phyloP scores from a whole-genome alignment of 2,113 vertebrate genomes.

The Dipodomys ordii region DNA sequence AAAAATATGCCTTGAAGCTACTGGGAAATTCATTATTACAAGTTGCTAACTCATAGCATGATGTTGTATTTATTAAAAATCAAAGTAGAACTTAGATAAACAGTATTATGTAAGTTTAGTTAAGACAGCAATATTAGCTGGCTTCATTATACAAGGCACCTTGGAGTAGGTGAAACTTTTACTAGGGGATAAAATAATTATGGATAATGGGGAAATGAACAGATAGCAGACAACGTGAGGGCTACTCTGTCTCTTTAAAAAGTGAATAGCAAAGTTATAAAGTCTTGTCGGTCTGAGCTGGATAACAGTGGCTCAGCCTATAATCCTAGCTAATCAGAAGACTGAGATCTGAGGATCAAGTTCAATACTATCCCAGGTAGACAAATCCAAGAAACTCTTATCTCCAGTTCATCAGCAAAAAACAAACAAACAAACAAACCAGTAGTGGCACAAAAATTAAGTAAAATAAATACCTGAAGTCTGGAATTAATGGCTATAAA shows the following conservation, averaged over 20 bases:
- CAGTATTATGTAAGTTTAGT: not conserved
- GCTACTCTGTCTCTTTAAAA: not conserved
- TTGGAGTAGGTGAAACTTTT: not conserved
- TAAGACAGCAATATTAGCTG: not conserved
- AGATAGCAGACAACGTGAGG: not conserved
- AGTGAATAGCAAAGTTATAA: not conserved
- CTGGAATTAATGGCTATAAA: conserved; percentile 1
- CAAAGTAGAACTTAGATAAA: not conserved
- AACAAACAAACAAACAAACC: too few species aligned
- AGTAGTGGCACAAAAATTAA: too few species aligned
- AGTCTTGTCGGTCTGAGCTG: not conserved
- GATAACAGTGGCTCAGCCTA: too few species aligned
- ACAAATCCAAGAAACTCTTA: too few species aligned
- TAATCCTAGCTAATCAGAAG: too few species aligned
- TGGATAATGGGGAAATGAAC: not conserved
- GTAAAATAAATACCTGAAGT: too few species aligned
- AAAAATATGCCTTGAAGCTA: not conserved
- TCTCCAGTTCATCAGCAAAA: too few species aligned
- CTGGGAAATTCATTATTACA: not conserved
- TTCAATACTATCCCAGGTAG: too few species aligned
- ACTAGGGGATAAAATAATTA: not conserved
- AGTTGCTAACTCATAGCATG: not conserved
- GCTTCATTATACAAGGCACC: not conserved
- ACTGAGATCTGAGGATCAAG: too few species aligned
- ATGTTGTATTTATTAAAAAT: conserved; percentile 26